These are phyloP conservation scores for Cataglyphis livida DNA, from an alignment of 2,888 invertebrate species.

Conservation along the genomic window DNA sequence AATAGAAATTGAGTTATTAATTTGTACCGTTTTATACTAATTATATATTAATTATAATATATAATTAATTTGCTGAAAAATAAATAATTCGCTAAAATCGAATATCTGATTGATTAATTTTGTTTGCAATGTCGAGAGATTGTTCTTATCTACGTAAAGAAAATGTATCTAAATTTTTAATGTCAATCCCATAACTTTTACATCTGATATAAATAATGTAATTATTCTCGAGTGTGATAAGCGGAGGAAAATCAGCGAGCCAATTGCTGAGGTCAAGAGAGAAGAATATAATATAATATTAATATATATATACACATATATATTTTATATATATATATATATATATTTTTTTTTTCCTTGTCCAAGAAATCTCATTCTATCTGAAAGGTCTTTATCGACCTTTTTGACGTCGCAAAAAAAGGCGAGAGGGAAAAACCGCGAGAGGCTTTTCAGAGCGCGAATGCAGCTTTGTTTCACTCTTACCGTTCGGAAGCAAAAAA, in stretches of 20 bases:
- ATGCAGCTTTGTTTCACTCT: slow-evolving; percentile 39
- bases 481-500: slow-evolving; percentile 12
- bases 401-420: slow-evolving; percentile 34
- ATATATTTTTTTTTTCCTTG: slow-evolving; percentile 7
- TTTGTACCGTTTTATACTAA: too few relatives aligned
- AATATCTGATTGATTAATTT: background rate
- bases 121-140: background rate
- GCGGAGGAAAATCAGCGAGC: background rate
- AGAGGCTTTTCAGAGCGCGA: slow-evolving; percentile 33
- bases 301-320: background rate
- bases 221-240: slow-evolving; percentile 25
- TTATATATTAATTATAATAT: too few relatives aligned
- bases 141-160: background rate
- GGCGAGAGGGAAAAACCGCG: slow-evolving; percentile 29
- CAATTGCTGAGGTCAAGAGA: slow-evolving; percentile 5
- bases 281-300: slow-evolving; percentile 11
- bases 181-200: background rate
- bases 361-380: slow-evolving; percentile 43
- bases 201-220: slow-evolving; percentile 4
- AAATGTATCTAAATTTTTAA: slow-evolving; percentile 7
- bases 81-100: background rate
- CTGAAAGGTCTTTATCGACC: slow-evolving; percentile 45
- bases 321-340: background rate
- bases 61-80: too few relatives aligned
- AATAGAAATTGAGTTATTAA: background rate